Base-by-base conservation (phyloP, 2,113 vertebrate species). In the Gymnocephalus cernua region DNA sequence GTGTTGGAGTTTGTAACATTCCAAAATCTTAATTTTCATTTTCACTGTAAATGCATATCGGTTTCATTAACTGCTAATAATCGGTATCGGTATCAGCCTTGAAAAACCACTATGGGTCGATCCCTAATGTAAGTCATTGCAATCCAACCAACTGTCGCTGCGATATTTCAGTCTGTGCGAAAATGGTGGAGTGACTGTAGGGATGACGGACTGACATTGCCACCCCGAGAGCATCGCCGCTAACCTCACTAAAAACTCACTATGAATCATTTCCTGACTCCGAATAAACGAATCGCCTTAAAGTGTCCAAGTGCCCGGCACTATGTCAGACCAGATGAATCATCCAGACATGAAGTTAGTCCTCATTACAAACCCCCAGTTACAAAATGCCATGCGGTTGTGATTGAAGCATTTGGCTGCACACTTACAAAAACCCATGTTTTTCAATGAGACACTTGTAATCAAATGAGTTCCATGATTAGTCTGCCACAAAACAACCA, bases 401-500 rank as follows among this genome's bases (percentile, higher is more conserved):
- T 88, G 84, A 89, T 86, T 87, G 88, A 87, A 71, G 72, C 82
- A 41, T 87, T 89, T 85, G 83, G 86, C 61, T 79, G 82, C 88
- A 74, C 87, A 85, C 91, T 90, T 88, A 79, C 83, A 78, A 84
- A 91, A 92, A 77, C 68, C 80, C 87, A 91, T 93, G 89, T 94
- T 93, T 93, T 91, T 93, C 90, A 94, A 92, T 90, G 87, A 93
- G 88, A 86, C 81, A 88, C 92, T 91, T 89, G 75, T 80, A 89
- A 88, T 93, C 90, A 93, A 90, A 89, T 89, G 86, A 88, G 82
- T 81, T 88, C 77, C 76, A 65, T 90, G 87, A 92, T 92, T 90
- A 83, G 91, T 86, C 79, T 35, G 75, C 77, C 76, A 77, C 72
- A 81, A 87, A 87, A 80, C 73, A 83, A 82, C 62, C 74, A 16